A percentile compares a stretch with the other conserved stretches of the same genome.
These are phyloP conservation scores for Piprites chloris DNA, from an alignment of 2,113 vertebrate species.

Conservation along the genomic window DNA sequence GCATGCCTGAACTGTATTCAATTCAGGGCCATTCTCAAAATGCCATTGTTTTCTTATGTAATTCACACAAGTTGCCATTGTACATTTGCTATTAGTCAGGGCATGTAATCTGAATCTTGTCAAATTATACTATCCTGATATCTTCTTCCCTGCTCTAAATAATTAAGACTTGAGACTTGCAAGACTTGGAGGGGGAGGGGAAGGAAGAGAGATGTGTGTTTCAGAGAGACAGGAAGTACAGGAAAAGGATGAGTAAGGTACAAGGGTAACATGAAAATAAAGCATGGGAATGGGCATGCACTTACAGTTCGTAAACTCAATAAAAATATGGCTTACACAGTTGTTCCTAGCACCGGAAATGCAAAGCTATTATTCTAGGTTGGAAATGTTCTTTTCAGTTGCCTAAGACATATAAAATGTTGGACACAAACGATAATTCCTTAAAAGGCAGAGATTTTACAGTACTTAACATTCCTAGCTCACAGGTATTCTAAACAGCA, in stretches of 20 bases:
- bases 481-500: not conserved
- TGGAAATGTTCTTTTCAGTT: not conserved
- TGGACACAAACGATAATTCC: not conserved
- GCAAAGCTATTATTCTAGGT: not conserved
- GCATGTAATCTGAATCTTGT: conserved; percentile 62
- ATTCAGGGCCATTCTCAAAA: conserved; percentile 43
- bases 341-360: not conserved
- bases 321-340: not conserved
- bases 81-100: conserved; percentile 15
- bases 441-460: not conserved
- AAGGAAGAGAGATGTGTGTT: not conserved
- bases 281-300: not conserved
- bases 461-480: not conserved
- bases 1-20: conserved; percentile 44
- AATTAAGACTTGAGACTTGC: conserved; percentile 62
- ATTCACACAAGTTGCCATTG: conserved; percentile 45
- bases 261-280: not conserved
- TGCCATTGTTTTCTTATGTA: conserved; percentile 51
- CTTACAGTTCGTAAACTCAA: not conserved
- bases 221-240: not conserved
- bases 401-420: not conserved
- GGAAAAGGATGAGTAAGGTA: not conserved
- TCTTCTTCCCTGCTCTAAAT: conserved; percentile 67
- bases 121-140: conserved; percentile 45
- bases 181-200: not conserved